phyloP scores from a whole-genome alignment of 1,140 invertebrate species.

The Hypothenemus hampei region DNA sequence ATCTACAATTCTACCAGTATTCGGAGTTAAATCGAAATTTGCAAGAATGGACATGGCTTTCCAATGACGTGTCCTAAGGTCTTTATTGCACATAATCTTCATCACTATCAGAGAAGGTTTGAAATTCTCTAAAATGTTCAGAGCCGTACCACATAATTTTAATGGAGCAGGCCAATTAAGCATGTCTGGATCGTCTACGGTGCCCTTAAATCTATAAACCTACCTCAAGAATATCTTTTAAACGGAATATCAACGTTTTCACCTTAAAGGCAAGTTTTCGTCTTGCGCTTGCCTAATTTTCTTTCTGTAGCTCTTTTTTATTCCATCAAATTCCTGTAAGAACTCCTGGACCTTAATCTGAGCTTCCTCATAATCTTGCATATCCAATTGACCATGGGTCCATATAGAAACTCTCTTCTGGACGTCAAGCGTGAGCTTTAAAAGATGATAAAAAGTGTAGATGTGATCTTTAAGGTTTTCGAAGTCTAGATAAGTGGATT shows the following conservation, averaged over 20 bases:
- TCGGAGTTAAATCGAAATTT: constrained; percentile 76
- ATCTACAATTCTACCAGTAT: constrained; percentile 56
- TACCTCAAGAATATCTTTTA: too few relatives aligned
- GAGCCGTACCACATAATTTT: constrained; percentile 51
- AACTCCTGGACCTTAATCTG: constrained; percentile 66
- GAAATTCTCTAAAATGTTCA: constrained; percentile 74
- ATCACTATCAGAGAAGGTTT: constrained; percentile 73
- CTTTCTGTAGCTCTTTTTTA: constrained; percentile 72
- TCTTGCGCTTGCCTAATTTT: constrained; percentile 73
- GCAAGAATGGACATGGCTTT: constrained; percentile 79
- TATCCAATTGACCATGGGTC: constrained; percentile 85
- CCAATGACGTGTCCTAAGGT: constrained; percentile 80
- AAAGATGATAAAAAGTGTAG: constrained; percentile 57
- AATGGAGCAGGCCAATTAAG: constrained; percentile 71
- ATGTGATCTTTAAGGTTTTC: constrained; percentile 67
- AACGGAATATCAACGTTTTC: constrained; percentile 27
- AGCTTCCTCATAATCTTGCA: constrained; percentile 65
- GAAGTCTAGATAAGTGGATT: constrained; percentile 67
- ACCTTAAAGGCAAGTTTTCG: constrained; percentile 56
- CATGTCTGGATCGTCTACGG: constrained; percentile 70
- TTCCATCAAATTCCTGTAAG: constrained; percentile 66
- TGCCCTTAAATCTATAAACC: constrained; percentile 52
- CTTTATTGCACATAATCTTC: constrained; percentile 80
- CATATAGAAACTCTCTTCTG: constrained; percentile 77
- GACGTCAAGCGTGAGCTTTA: constrained; percentile 57